phyloP scores from a whole-genome alignment of 2,113 vertebrate species.

The Lutjanus erythropterus region DNA sequence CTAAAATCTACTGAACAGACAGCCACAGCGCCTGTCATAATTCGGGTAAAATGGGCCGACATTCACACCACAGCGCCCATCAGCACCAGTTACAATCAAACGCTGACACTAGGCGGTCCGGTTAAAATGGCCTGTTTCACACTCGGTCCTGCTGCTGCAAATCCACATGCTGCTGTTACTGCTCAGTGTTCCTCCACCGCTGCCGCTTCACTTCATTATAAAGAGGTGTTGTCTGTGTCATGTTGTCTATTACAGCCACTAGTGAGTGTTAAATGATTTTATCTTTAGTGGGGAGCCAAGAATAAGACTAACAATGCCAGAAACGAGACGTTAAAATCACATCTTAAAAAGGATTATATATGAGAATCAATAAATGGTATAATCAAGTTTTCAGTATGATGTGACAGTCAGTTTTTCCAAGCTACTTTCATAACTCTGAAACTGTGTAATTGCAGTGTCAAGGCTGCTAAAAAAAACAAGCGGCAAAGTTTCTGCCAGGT shows the following conservation, averaged over 20 bases:
- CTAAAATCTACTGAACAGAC: conserved; percentile 20
- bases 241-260: background rate
- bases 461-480: background rate
- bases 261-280: background rate
- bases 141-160: background rate
- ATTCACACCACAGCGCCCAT: conserved; percentile 35
- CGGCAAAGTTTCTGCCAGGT: background rate
- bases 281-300: background rate
- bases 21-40: conserved; percentile 25
- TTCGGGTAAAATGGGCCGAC: conserved; percentile 6
- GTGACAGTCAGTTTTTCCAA: background rate
- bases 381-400: background rate
- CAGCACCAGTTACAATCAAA: conserved; percentile 53
- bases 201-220: background rate
- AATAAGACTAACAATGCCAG: background rate
- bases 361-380: too few species aligned
- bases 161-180: background rate
- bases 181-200: background rate
- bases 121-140: background rate
- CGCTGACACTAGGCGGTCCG: conserved; percentile 6
- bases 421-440: too few species aligned
- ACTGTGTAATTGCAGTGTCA: background rate
- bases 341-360: background rate
- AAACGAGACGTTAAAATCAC: background rate
- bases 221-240: background rate